A percentile compares a stretch with the other conserved stretches of the same genome.
These are phyloP conservation scores for Acanthurus leucopareius DNA, from an alignment of 2,797 vertebrate species.

Conservation along the genomic window DNA sequence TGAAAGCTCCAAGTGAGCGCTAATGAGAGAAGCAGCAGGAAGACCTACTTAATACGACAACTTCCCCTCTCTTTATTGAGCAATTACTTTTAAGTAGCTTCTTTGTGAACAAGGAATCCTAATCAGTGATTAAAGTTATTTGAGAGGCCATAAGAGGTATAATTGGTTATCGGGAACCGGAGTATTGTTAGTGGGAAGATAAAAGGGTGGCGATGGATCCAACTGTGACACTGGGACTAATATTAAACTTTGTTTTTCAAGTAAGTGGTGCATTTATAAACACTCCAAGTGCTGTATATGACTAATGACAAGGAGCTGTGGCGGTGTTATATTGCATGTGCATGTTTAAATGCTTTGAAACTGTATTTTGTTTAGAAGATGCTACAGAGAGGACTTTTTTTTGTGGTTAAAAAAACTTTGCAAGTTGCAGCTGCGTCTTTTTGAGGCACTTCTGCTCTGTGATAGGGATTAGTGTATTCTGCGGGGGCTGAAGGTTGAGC, in stretches of 20 bases:
- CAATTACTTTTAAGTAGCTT: slow-evolving; percentile 95
- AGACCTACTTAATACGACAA: slow-evolving; percentile 94
- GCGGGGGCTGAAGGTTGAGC: slow-evolving; percentile 62
- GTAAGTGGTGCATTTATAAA: slow-evolving; percentile 58
- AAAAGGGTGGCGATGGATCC: slow-evolving; percentile 82
- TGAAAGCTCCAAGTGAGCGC: slow-evolving; percentile 75
- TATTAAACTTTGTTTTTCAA: slow-evolving; percentile 74
- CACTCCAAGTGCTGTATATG: slow-evolving; percentile 46
- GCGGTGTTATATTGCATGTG: not conserved
- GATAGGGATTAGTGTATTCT: slow-evolving; percentile 64
- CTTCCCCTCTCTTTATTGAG: slow-evolving; percentile 95
- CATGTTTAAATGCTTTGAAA: too few species aligned
- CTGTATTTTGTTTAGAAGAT: not conserved
- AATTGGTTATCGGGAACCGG: slow-evolving; percentile 91
- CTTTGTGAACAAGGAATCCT: slow-evolving; percentile 94
- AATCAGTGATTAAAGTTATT: slow-evolving; percentile 96
- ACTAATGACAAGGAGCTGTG: slow-evolving; percentile 23
- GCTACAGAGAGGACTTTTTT: not conserved
- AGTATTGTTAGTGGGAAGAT: slow-evolving; percentile 89
- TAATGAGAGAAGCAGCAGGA: slow-evolving; percentile 92
- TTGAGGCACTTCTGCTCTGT: slow-evolving; percentile 49
- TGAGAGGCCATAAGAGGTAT: slow-evolving; percentile 91
- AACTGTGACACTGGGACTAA: slow-evolving; percentile 68
- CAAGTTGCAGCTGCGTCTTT: slow-evolving; percentile 33
- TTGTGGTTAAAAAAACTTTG: not conserved